Base-by-base conservation (phyloP, 2,113 vertebrate genomes). In the Coregonus clupeaformis region DNA sequence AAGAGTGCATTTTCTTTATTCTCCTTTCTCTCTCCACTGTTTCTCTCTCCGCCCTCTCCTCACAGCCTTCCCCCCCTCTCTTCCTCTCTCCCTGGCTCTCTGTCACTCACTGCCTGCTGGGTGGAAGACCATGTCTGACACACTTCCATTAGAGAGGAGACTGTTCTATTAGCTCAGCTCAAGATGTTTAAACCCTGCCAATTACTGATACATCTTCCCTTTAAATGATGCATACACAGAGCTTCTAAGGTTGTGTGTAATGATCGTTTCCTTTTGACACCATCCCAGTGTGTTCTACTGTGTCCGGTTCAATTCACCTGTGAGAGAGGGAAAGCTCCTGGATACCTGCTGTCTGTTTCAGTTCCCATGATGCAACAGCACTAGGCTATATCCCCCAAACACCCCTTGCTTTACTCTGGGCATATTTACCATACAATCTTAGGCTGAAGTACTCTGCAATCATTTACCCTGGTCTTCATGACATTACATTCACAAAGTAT, bases 111-210 rank as follows among this genome's bases (percentile, higher is more conserved):
- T 76, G 88, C 91, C 90, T 82, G 84, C 78, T 79, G 86, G 87
- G 83, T 90, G 89, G 84, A 91, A 88, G 90, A 85, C 85, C 85
- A 87, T 91, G 89, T 92, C 92, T 89, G 92, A 94, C 91, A 94
- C 89, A 88, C 92, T 92, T 91, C 90, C 91, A 93, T 93, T 92
- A 93, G 91, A 83, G 89, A 81, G 80, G 85, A 91, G 87, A 92
- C 93, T 92, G 92, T 93, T 94, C 91, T 92, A 92, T 92, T 92
- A 92, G 89, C 87, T 90, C 87, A 87, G 91, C 90, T 92, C 86
- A 86, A 88, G 88, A 92, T 92, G 91, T 92, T 91, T 91, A 91
- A 92, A 92, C 90, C 89, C 88, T 91, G 90, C 92, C 91, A 92
- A 92, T 94, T 93, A 92, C 91, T 79, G 89, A 91, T 84, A 91